A percentile compares a stretch with the other conserved stretches of the same genome.
Conservation (phyloP, 2,888 invertebrate species). For the Drosophila demipolita region DNA sequence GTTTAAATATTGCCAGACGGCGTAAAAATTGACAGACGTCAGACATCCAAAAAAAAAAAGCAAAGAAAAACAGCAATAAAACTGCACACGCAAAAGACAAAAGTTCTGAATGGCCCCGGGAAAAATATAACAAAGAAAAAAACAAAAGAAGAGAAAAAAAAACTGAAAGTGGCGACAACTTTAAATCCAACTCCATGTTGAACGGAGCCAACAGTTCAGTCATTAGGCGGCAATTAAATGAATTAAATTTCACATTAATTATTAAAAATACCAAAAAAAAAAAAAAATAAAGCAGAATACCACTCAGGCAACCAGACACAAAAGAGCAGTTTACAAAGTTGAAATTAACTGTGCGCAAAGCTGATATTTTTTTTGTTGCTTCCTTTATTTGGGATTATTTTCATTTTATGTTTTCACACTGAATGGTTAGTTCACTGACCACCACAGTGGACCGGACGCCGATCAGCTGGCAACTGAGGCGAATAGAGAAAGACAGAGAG, state of each 20-base stretch:
- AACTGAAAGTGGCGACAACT: constrained; percentile 59
- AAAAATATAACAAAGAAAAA: constrained; percentile 27
- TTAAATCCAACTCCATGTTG: constrained; percentile 18
- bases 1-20: constrained; percentile 75
- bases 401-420: constrained; percentile 50
- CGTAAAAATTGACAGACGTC: constrained; percentile 76
- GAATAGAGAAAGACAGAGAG: constrained; percentile 3
- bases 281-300: background rate
- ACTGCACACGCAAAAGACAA: constrained; percentile 34
- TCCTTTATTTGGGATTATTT: constrained; percentile 55
- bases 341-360: constrained; percentile 45
- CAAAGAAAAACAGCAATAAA: constrained; percentile 13
- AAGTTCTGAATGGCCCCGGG: constrained; percentile 48
- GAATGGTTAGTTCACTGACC: constrained; percentile 67
- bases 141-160: constrained; percentile 22
- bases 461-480: constrained; percentile 45
- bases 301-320: constrained; percentile 3
- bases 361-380: constrained; percentile 4
- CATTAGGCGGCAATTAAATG: constrained; percentile 68
- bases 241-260: constrained; percentile 76
- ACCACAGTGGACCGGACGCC: constrained; percentile 47
- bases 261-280: constrained; percentile 26
- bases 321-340: constrained; percentile 41
- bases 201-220: constrained; percentile 31
- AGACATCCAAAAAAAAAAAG: constrained; percentile 52